Percentiles rank a stretch among this genome's conserved stretches.
phyloP scores from a whole-genome alignment of 2,797 vertebrate genomes.

The Salmo trutta region DNA sequence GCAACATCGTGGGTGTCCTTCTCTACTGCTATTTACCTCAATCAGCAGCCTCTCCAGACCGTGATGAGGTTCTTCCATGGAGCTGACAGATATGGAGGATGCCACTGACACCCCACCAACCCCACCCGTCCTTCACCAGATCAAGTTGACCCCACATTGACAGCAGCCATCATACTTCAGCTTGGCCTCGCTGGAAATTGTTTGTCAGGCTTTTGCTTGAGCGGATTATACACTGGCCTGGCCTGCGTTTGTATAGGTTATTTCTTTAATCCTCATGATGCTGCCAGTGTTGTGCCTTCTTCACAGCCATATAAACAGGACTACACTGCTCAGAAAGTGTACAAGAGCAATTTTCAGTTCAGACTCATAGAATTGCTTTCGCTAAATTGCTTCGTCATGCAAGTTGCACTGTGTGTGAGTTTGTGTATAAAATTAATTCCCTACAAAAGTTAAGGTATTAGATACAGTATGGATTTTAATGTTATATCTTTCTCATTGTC shows the following conservation, averaged over 20 bases:
- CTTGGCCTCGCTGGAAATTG: slow-evolving; percentile 56
- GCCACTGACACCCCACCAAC: slow-evolving; percentile 29
- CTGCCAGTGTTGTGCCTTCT: slow-evolving; percentile 24
- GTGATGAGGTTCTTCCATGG: not conserved
- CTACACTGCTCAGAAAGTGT: not conserved
- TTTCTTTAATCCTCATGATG: slow-evolving; percentile 62
- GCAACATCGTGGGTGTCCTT: not conserved
- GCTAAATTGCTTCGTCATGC: not conserved
- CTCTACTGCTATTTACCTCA: slow-evolving; percentile 20
- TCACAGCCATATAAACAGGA: not conserved
- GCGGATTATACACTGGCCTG: slow-evolving; percentile 61
- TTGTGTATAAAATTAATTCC: not conserved
- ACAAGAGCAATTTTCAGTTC: not conserved
- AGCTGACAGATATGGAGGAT: slow-evolving; percentile 45
- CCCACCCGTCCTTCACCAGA: slow-evolving; percentile 59
- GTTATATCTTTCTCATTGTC: not conserved
- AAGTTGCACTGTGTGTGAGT: not conserved
- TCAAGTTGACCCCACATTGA: slow-evolving; percentile 59
- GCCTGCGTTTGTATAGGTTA: slow-evolving; percentile 41
- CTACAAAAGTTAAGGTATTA: not conserved
- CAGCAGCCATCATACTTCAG: slow-evolving; percentile 48
- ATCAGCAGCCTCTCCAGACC: slow-evolving; percentile 21
- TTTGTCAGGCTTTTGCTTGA: slow-evolving; percentile 69
- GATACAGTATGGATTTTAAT: not conserved
- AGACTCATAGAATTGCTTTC: not conserved